Evolutionary conservation across 2,888 invertebrate species (phyloP).

Genomic region (Drosophila setosimentum): DNA sequence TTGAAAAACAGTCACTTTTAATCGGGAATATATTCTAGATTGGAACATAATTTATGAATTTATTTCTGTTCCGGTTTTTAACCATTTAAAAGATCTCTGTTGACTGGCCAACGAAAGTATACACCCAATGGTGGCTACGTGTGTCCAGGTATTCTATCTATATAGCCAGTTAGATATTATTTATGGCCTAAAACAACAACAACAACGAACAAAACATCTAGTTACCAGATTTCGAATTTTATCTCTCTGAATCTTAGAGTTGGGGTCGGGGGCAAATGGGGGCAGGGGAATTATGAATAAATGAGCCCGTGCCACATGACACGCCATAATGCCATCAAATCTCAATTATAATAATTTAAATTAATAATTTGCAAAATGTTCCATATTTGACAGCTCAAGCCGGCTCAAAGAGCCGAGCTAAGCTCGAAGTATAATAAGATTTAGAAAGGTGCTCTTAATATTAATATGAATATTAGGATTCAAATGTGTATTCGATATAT

Average conservation of each 20-base stretch:
- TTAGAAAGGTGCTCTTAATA: constrained; percentile 9
- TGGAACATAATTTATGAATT: not conserved
- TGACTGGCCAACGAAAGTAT: not conserved
- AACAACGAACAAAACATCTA: constrained; percentile 6
- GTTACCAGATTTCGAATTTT: constrained; percentile 44
- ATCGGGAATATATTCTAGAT: not conserved
- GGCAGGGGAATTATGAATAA: constrained; percentile 16
- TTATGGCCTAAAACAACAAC: constrained; percentile 42
- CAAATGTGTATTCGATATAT: not conserved
- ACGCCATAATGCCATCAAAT: constrained; percentile 61
- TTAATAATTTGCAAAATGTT: constrained; percentile 61
- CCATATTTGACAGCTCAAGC: constrained; percentile 55
- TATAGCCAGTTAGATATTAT: constrained; percentile 68
- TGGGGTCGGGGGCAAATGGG: not conserved
- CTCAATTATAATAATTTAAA: constrained; percentile 71
- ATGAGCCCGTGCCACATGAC: constrained; percentile 33
- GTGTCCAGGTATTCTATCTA: constrained; percentile 37
- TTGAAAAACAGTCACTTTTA: not conserved
- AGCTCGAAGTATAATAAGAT: not conserved
- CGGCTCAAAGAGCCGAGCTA: constrained; percentile 8
- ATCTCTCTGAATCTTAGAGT: constrained; percentile 3
- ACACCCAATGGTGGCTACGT: not conserved
- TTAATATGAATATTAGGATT: not conserved
- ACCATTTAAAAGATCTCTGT: not conserved
- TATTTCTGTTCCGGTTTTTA: not conserved